These are phyloP conservation scores for Drosophila littoralis DNA, from an alignment of 1,140 invertebrate genomes.

Conservation along the genomic window DNA sequence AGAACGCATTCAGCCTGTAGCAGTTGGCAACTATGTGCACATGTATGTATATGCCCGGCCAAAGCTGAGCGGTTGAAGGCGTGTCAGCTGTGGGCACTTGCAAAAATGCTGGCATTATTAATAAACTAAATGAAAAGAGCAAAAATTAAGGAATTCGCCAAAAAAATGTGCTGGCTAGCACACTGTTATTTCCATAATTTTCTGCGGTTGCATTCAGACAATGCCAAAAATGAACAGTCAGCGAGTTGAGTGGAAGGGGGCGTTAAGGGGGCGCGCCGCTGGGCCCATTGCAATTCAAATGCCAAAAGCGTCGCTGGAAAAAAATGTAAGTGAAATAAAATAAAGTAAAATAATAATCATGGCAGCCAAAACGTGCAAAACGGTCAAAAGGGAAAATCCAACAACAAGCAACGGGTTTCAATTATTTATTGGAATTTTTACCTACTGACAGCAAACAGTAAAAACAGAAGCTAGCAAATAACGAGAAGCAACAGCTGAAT, in stretches of 20 bases:
- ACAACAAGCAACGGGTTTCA: constrained; percentile 76
- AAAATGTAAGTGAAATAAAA: constrained; percentile 43
- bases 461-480: constrained; percentile 62
- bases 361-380: constrained; percentile 50
- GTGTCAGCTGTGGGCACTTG: constrained; percentile 7
- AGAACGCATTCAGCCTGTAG: background rate
- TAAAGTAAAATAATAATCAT: constrained; percentile 51
- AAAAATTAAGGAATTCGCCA: background rate
- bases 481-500: constrained; percentile 19
- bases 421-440: constrained; percentile 82
- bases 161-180: background rate
- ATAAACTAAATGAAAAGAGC: constrained; percentile 23
- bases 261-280: background rate
- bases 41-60: background rate
- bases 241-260: background rate
- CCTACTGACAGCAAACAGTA: constrained; percentile 78
- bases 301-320: constrained; percentile 48
- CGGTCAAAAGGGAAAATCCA: constrained; percentile 22
- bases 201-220: constrained; percentile 47
- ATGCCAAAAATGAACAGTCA: constrained; percentile 41
- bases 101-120: constrained; percentile 31
- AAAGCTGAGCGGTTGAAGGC: background rate
- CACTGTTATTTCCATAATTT: constrained; percentile 52
- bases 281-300: constrained; percentile 58
- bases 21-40: constrained; percentile 20